phyloP scores from a whole-genome alignment of 2,113 vertebrate species.

The Pseudorasbora parva region DNA sequence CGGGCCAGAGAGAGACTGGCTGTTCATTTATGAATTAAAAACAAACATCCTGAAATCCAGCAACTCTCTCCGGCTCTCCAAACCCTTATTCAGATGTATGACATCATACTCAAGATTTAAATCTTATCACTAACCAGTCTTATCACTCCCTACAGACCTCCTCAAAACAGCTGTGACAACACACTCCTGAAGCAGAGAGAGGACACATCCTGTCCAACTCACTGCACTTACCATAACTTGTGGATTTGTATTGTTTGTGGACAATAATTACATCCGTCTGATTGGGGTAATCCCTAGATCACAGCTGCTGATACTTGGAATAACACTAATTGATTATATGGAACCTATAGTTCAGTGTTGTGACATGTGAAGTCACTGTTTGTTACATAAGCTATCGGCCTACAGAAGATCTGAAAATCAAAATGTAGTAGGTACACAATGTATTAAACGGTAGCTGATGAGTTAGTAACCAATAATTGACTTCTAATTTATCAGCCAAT shows the following conservation, averaged over 20 bases:
- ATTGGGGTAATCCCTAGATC: conserved; percentile 52
- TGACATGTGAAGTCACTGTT: too few relatives aligned
- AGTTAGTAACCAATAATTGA: too few relatives aligned
- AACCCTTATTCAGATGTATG: conserved; percentile 65
- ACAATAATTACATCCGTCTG: conserved; percentile 52
- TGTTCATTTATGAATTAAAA: conserved; percentile 56
- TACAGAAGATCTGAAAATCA: too few relatives aligned
- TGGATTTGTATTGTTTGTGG: conserved; percentile 56
- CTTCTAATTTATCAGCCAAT: too few relatives aligned
- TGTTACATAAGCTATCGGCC: too few relatives aligned
- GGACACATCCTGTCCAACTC: conserved; percentile 68
- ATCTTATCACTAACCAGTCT: conserved; percentile 60
- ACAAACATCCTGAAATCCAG: conserved; percentile 69
- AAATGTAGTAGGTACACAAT: too few relatives aligned
- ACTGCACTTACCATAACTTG: conserved; percentile 60
- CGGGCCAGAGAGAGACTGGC: conserved; percentile 66
- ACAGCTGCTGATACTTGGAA: conserved; percentile 59
- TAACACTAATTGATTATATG: neutral
- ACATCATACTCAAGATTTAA: conserved; percentile 71
- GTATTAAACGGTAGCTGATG: too few relatives aligned
- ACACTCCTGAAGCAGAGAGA: conserved; percentile 59
- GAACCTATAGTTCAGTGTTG: neutral
- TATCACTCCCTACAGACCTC: conserved; percentile 57
- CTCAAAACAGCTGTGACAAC: conserved; percentile 54
- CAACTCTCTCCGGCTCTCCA: conserved; percentile 31